Evolutionary conservation across 2,888 invertebrate genomes (phyloP), one percentile per base, ranked within the genome.

Genomic region (Platypus cylindrus): DNA sequence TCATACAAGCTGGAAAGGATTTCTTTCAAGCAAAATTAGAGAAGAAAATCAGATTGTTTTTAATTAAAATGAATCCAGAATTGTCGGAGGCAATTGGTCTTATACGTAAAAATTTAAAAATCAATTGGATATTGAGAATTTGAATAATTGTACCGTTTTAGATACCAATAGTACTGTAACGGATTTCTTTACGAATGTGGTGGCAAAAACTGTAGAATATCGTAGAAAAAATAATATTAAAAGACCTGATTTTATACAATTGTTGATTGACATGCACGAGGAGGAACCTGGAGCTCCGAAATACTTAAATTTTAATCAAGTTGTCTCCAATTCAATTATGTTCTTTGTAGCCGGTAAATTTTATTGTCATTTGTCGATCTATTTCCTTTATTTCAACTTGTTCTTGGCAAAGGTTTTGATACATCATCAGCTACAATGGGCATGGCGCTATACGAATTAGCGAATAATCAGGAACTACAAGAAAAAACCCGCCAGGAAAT

Each of bases 311-410:
- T 22, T 54, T n/a, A 41, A 52, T 8, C 50, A 57, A 37, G 45
- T 57, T 5, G 48, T 49, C 1, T 70, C 71, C 1, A 73, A 75
- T 51, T 64, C 38, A 3, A 23, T 40, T 16, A 15, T 37, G 36
- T 44, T 42, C 30, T 44, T 44, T 30, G 27, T 41, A 23, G 45
- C 43, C 30, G 41, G 41, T 38, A 36, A 31, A 12, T 24, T 5
- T 24, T 24, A n/a, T n/a, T n/a, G n/a, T n/a, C n/a, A n/a, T n/a
- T n/a, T n/a, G n/a, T n/a, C n/a, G n/a, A n/a, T n/a, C n/a, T n/a
- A n/a, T n/a, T n/a, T n/a, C n/a, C n/a, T n/a, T n/a, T n/a, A n/a
- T n/a, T n/a, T n/a, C n/a, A n/a, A n/a, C n/a, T n/a, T n/a, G n/a
- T n/a, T n/a, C n/a, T n/a, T n/a, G n/a, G n/a, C n/a, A n/a, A n/a